A percentile compares a stretch with the other conserved stretches of the same genome.
phyloP scores from a whole-genome alignment of 2,113 vertebrate species.

The cattle (Bos taurus) region ARS-UCD2.0 NC_037345.1:37722501-37723000 shows the following conservation, averaged over 20 bases:
- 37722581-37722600: background rate
- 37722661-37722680: conserved; percentile 4
- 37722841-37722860: background rate
- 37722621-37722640: background rate
- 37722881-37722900: background rate
- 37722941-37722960: background rate
- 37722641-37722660: background rate
- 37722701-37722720: background rate
- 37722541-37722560: background rate
- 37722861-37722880: background rate
- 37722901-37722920: background rate
- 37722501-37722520: background rate
- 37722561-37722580: background rate
- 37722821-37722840: background rate
- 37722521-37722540: background rate
- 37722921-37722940: background rate
- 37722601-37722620: conserved; percentile 9
- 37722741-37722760: background rate
- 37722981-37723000: background rate
- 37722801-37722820: background rate
- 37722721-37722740: background rate
- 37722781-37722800: background rate
- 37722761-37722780: background rate
- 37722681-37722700: background rate
- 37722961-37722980: background rate